A percentile compares a stretch with the other conserved stretches of the same genome.
Conservation (phyloP, 2,797 vertebrate species). For the Pygocentrus nattereri region DNA sequence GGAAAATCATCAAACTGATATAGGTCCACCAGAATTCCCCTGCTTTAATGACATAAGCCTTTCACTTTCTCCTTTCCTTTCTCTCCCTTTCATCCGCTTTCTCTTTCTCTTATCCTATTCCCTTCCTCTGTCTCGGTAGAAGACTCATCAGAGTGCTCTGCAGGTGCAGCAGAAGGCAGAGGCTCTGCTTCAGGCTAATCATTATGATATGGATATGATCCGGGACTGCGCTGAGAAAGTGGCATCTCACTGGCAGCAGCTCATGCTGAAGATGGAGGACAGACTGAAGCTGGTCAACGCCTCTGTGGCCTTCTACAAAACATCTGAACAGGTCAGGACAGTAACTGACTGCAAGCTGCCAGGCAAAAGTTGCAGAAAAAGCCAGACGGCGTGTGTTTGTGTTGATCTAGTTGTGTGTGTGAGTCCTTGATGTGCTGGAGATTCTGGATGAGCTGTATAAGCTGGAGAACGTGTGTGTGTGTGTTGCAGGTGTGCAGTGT, state of each 20-base stretch:
- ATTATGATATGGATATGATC: conserved; percentile 99
- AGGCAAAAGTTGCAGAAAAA: too few relatives aligned
- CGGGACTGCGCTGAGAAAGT: conserved; percentile 97
- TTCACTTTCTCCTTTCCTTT: conserved; percentile 11
- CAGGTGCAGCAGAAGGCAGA: conserved; percentile 99
- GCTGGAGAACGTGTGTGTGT: neutral
- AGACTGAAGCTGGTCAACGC: conserved; percentile 97
- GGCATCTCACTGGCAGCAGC: conserved; percentile 98
- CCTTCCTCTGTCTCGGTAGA: conserved; percentile 47
- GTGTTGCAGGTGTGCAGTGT: conserved; percentile 88
- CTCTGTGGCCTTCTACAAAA: conserved; percentile 98
- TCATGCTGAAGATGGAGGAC: conserved; percentile 99
- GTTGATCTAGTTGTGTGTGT: too few relatives aligned
- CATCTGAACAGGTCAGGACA: conserved; percentile 90
- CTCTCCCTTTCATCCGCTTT: conserved; percentile 8
- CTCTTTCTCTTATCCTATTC: conserved; percentile 23
- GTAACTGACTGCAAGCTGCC: neutral
- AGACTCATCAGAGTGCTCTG: conserved; percentile 76
- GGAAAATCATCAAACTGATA: neutral
- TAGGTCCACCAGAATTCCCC: neutral
- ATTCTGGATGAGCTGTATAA: too few relatives aligned
- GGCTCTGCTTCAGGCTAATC: conserved; percentile 94
- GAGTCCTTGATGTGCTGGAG: too few relatives aligned
- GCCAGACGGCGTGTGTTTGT: too few relatives aligned
- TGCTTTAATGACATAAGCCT: conserved; percentile 34